Base-by-base conservation (phyloP, 2,113 vertebrate species). In the Planiliza haematocheilus region DNA sequence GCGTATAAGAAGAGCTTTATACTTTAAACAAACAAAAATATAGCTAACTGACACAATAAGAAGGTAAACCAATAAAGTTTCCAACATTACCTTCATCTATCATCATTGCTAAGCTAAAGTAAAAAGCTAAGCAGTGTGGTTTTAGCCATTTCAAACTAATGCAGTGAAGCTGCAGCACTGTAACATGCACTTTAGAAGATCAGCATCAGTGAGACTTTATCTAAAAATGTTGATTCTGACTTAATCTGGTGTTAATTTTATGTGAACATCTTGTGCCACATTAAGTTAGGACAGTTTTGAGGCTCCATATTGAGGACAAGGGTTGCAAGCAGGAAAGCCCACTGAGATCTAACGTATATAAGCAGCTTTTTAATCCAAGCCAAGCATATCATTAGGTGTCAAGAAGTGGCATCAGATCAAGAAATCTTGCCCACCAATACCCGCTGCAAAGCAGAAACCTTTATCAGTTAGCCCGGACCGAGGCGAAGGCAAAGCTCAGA, bases 251-350 rank as follows among this genome's bases (percentile, higher is more conserved):
- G 5, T 2, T 30, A 5, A 30, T 30, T 30, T 53, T 8, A 14
- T 49, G 7, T 63, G 46, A 49, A 13, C 36, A 8, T 1, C 17
- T 61, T 79, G 55, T 37, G 9, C 7, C 8, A 69, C 51, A 49
- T 60, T 46, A 14, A 14, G 48, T 56, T 46, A 14, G n/a, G 48
- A 57, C 53, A 56, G 52, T 62, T 82, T 65, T 13, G 0, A 18
- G 18, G 20, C 36, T 65, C 53, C 38, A 7, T 7, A 61, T 43
- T 51, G 7, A 65, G 67, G 68, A 70, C 24, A 74, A 67, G 80
- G 67, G 38, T 34, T 78, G 49, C 65, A 88, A 77, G 76, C 71
- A 82, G 72, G 46, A 64, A 74, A 65, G 81, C 21, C 53, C 49
- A 49, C 17, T 16, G 30, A 42, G 34, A 75, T 59, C 30, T 70